phyloP scores from a whole-genome alignment of 2,113 vertebrate species.

The Bathybates hornii region DNA sequence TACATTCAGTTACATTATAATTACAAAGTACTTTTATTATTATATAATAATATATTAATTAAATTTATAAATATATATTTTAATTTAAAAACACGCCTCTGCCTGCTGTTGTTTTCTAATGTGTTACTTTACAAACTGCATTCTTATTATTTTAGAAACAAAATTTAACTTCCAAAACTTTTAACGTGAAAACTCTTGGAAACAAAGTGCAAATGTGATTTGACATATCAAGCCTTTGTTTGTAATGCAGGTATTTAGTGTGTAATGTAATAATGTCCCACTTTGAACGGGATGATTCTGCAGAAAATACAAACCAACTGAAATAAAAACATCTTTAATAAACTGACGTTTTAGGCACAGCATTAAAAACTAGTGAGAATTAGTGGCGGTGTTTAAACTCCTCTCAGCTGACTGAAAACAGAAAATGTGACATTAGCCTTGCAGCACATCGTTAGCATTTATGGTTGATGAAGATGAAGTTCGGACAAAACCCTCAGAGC shows the following conservation, averaged over 20 bases:
- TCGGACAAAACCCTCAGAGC: not conserved
- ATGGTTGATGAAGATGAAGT: not conserved
- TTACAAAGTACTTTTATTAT: not conserved
- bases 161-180: not conserved
- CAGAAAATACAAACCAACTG: not conserved
- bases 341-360: not conserved
- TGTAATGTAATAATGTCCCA: not conserved
- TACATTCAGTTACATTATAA: not conserved
- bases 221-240: not conserved
- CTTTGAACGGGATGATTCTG: not conserved
- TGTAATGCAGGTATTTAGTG: not conserved
- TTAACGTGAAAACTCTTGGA: not conserved
- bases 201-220: not conserved
- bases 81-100: not conserved
- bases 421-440: not conserved
- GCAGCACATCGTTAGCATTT: not conserved
- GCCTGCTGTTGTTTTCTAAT: not conserved
- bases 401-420: not conserved
- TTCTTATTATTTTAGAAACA: not conserved
- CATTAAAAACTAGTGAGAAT: not conserved
- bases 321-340: not conserved
- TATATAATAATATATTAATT: not conserved
- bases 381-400: not conserved
- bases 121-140: not conserved
- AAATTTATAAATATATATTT: not conserved